phyloP scores from a whole-genome alignment of 2,113 vertebrate genomes.

The Bubalus kerabau region DNA sequence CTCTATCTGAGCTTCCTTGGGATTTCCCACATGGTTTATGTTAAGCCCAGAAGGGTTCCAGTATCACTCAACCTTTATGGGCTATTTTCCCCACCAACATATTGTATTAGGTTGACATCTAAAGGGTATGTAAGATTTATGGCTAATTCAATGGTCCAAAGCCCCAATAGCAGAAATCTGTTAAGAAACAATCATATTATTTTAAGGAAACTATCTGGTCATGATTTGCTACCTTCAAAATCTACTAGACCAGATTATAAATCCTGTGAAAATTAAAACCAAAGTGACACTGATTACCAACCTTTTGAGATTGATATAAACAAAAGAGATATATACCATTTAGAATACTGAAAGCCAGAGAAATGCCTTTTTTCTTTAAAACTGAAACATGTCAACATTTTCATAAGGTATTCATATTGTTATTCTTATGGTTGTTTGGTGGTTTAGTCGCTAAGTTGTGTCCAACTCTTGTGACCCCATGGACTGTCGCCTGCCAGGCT shows the following conservation, averaged over 20 bases:
- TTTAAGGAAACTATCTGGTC: background rate
- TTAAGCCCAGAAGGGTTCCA: constrained; percentile 69
- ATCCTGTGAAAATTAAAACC: constrained; percentile 9
- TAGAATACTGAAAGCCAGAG: background rate
- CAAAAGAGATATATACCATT: background rate
- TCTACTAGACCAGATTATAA: background rate
- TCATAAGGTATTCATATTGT: background rate
- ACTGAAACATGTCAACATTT: background rate
- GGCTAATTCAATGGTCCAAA: constrained; percentile 32
- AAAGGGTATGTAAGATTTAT: constrained; percentile 36
- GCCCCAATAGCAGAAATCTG: background rate
- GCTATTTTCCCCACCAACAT: constrained; percentile 66
- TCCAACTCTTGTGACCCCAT: background rate
- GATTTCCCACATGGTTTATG: constrained; percentile 31
- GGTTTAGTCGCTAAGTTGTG: background rate
- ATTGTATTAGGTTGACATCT: constrained; percentile 66
- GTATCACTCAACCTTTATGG: constrained; percentile 48
- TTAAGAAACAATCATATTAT: background rate
- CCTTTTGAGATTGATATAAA: background rate
- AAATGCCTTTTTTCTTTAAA: background rate
- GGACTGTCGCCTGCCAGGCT: background rate
- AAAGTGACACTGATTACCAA: background rate
- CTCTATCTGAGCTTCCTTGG: constrained; percentile 70
- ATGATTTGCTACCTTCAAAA: background rate
- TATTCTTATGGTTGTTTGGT: background rate